These are phyloP conservation scores for Dryas iulia DNA, from an alignment of 1,140 invertebrate species.

Conservation along the genomic window DNA sequence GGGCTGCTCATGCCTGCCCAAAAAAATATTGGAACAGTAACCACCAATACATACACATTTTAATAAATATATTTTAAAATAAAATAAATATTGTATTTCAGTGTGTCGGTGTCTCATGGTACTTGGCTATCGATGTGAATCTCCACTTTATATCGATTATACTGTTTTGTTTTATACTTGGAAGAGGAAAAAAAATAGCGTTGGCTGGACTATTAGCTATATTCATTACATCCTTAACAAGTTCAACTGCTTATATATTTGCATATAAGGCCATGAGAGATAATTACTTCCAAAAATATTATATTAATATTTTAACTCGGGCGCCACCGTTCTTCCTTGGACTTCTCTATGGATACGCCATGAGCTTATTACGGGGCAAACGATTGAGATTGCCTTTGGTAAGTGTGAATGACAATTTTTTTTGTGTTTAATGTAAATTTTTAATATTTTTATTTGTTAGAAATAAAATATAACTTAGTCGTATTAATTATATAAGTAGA, in stretches of 20 bases:
- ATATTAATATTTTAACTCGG: slow-evolving; percentile 33
- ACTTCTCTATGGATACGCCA: slow-evolving; percentile 79
- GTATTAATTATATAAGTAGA: not conserved
- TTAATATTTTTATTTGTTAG: not conserved
- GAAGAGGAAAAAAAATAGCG: slow-evolving; percentile 35
- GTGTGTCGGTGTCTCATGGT: slow-evolving; percentile 83
- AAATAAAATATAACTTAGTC: not conserved
- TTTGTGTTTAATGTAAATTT: not conserved
- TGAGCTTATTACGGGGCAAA: slow-evolving; percentile 20
- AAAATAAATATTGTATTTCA: slow-evolving; percentile 46
- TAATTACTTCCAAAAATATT: not conserved
- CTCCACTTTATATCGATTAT: slow-evolving; percentile 83
- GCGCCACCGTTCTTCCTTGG: slow-evolving; percentile 81
- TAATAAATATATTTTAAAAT: not conserved
- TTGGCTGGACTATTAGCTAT: slow-evolving; percentile 38
- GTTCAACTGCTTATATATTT: slow-evolving; percentile 39
- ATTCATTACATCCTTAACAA: slow-evolving; percentile 24
- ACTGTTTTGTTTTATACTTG: slow-evolving; percentile 68
- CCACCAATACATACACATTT: no score
- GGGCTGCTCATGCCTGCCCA: not conserved
- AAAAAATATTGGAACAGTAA: not conserved
- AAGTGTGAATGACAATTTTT: slow-evolving; percentile 9
- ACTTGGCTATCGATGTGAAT: slow-evolving; percentile 86
- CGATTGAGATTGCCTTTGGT: slow-evolving; percentile 29
- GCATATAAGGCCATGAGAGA: not conserved